A percentile compares a stretch with the other conserved stretches of the same genome.
phyloP scores from a whole-genome alignment of 2,113 vertebrate genomes.

The Cercocebus atys region DNA sequence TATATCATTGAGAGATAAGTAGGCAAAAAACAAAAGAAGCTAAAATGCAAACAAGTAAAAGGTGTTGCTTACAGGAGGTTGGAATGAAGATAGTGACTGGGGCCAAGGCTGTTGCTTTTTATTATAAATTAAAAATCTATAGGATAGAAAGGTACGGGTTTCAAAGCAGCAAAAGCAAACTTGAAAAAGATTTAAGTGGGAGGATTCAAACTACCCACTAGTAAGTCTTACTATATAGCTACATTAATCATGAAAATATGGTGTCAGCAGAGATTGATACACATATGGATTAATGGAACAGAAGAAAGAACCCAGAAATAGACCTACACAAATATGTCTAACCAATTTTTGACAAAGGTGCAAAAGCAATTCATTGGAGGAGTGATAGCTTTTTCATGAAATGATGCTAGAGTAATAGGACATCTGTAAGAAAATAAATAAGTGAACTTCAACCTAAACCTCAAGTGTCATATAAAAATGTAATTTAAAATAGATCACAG shows the following conservation, averaged over 20 bases:
- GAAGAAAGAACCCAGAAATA: neutral
- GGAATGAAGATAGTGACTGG: neutral
- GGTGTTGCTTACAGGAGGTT: neutral
- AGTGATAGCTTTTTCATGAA: neutral
- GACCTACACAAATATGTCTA: neutral
- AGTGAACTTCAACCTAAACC: neutral
- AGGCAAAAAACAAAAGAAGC: neutral
- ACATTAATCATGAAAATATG: neutral
- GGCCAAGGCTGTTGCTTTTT: neutral
- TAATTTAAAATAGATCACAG: neutral
- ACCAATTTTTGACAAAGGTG: neutral
- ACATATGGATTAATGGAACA: neutral
- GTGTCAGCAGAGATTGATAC: neutral
- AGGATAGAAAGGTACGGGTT: neutral
- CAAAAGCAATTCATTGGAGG: neutral
- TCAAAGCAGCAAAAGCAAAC: neutral
- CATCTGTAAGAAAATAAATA: neutral
- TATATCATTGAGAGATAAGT: neutral
- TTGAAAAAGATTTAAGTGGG: neutral
- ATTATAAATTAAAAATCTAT: neutral
- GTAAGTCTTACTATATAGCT: neutral
- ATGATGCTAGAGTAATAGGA: neutral
- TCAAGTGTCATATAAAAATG: neutral
- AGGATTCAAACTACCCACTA: neutral
- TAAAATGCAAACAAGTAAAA: neutral